Conservation (phyloP, 2,797 vertebrate genomes). For the Gymnoscopelus microlampas region DNA sequence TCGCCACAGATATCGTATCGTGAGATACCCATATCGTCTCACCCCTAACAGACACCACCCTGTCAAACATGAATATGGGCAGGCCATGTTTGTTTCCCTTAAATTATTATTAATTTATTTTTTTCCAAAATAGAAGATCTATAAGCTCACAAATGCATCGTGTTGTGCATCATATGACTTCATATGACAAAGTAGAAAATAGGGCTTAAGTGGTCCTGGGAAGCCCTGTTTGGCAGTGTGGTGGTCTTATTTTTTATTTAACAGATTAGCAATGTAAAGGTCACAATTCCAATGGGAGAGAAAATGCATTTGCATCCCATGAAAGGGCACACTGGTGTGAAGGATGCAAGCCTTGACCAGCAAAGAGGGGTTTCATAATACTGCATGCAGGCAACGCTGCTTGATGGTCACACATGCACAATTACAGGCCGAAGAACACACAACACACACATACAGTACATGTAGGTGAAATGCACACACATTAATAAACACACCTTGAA, state of each 20-base stretch:
- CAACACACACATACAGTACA: not conserved
- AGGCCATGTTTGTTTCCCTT: too few species aligned
- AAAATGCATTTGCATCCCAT: slow-evolving; percentile 4
- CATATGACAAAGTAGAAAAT: too few species aligned
- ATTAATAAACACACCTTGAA: not conserved
- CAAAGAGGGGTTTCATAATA: not conserved
- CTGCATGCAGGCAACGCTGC: not conserved
- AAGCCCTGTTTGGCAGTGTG: not conserved
- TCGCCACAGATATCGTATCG: too few species aligned
- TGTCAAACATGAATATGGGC: too few species aligned
- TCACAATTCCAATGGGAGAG: not conserved
- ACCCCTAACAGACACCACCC: too few species aligned
- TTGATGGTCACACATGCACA: not conserved
- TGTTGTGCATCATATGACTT: too few species aligned
- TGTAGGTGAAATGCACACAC: not conserved
- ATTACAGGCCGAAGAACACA: too few species aligned
- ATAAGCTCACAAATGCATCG: too few species aligned
- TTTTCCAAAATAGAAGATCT: too few species aligned
- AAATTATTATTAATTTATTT: too few species aligned
- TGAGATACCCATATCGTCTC: too few species aligned
- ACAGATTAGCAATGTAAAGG: slow-evolving; percentile 1
- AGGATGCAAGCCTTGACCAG: not conserved
- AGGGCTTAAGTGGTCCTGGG: not conserved
- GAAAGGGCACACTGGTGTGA: slow-evolving; percentile 9
- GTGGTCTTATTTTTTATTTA: not conserved